Evolutionary conservation across 1,140 invertebrate genomes (phyloP), one percentile per base, ranked within the genome.

Genomic region (Ceratina japonica): DNA sequence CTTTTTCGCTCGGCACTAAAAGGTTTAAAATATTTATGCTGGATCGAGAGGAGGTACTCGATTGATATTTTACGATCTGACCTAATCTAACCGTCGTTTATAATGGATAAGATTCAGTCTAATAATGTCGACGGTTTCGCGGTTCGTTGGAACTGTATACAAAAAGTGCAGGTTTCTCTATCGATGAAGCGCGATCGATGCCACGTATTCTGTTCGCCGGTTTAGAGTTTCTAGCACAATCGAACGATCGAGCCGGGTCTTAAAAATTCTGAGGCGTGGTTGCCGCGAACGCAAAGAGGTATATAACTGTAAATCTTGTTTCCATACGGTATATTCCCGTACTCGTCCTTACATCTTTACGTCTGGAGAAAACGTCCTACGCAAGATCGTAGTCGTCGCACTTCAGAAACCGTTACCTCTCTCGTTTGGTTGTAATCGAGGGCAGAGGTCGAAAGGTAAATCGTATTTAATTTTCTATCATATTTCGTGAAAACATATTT

Each of bases 301-400:
- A n/a, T n/a, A n/a, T n/a, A 83, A 83, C 82, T 75, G 82, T 83
- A 82, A 82, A 79, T 56, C 61, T 49, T 54, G 69, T 65, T 56
- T 65, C 70, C 75, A 52, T 18, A 20, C 20, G 7, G 12, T 51
- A n/a, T n/a, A 27, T 22, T 68, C 7, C 37, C 10, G 3, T 24
- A 61, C 62, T 76, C 79, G 68, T 66, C 78, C 27, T 66, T n/a
- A 65, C 61, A 24, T 68, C 51, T 54, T 44, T 10, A 44, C 15
- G 18, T 61, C 52, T n/a, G 56, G 52, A 20, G 44, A 73, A 73
- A 74, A 82, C 44, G 24, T 59, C 3, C 27, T 64, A 58, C 63
- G 73, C 65, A 12, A n/a, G n/a, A 13, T 20, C 1, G 31, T 16
- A 15, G 16, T 27, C 44, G 4, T 24, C 22, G 20, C 8, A 12